These are phyloP conservation scores for Trogon melanurus DNA, from an alignment of 2,113 vertebrate species.

Conservation along the genomic window DNA sequence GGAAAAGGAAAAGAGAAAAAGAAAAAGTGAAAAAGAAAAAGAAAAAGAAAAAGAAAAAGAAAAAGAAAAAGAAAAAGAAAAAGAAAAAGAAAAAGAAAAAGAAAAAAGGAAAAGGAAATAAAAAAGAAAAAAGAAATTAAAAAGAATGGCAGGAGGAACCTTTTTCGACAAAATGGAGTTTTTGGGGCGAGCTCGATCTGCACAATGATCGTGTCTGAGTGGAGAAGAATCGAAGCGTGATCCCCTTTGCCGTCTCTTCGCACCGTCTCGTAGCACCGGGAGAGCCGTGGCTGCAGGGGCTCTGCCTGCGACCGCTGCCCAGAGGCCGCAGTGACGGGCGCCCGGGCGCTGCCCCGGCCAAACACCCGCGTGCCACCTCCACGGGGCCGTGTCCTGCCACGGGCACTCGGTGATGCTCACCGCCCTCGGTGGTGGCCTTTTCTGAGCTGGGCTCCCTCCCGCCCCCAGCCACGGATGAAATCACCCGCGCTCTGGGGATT, in stretches of 20 bases:
- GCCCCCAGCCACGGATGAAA: rapidly evolving
- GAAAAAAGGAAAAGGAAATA: too few species aligned
- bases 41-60: neutral
- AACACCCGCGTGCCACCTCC: neutral
- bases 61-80: too few species aligned
- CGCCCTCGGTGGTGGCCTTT: neutral
- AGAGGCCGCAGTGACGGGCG: rapidly evolving
- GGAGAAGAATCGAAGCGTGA: neutral
- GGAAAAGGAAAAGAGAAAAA: neutral
- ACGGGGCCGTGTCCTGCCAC: rapidly evolving
- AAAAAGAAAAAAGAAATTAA: neutral
- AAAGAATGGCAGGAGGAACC: rapidly evolving
- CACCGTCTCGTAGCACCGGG: rapidly evolving
- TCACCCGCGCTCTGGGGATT: neutral
- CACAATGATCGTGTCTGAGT: rapidly evolving
- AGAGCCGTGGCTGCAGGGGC: rapidly evolving
- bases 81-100: too few species aligned
- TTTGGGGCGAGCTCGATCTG: neutral
- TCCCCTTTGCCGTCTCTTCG: rapidly evolving
- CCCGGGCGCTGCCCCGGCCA: neutral
- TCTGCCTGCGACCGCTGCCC: rapidly evolving
- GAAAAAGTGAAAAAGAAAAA: too few species aligned
- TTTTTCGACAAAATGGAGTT: neutral
- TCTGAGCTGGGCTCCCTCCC: neutral
- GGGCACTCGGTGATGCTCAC: neutral